Base-by-base conservation (phyloP, 2,888 invertebrate species). In the Noctuana brunneofusca region DNA sequence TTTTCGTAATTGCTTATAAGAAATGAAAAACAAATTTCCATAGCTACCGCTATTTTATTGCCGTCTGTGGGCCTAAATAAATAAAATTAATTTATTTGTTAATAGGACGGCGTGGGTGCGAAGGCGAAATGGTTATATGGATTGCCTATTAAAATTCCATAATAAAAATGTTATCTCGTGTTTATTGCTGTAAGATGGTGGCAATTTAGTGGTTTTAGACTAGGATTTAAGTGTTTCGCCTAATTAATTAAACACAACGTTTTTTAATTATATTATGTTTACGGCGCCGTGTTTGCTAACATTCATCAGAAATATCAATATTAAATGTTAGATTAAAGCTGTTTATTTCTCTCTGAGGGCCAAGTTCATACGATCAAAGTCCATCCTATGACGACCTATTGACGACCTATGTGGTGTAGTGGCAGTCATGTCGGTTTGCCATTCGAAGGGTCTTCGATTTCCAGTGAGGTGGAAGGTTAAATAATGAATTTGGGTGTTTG, bases 101-200 rank as follows among this genome's bases (percentile, higher is more conserved):
- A 55, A 62, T 55, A 55, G 16, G 12, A 41, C 11, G 48, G 48
- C 55, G 62, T 62, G 54, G 62, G 62, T 49, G 62, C 55, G 38
- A 41, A 27, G 55, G 55, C 48, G 62, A 62, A 62, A 62, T 55
- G 38, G 55, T 62, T 55, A 48, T 55, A 48, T 20, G 54, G 54
- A 60, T 48, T 60, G 62, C 55, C 55, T 62, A 55, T 62, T 62
- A 62, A 62, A 62, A 62, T 62, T 62, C 62, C 18, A 48, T 55
- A 55, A 62, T 62, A 62, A 62, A 62, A 55, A 62, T 30, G 35
- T 49, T 62, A 62, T 62, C 54, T 55, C 22, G 48, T 41, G 41
- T 62, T 55, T 55, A 62, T 49, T 48, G 49, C 27, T 27, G 24
- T 38, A 32, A 62, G 49, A 62, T 62, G 48, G 62, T 55, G 55